Percentiles rank a stretch among this genome's conserved stretches.
These are phyloP conservation scores for Drepana arcuata DNA, from an alignment of 1,140 invertebrate species.

Conservation along the genomic window DNA sequence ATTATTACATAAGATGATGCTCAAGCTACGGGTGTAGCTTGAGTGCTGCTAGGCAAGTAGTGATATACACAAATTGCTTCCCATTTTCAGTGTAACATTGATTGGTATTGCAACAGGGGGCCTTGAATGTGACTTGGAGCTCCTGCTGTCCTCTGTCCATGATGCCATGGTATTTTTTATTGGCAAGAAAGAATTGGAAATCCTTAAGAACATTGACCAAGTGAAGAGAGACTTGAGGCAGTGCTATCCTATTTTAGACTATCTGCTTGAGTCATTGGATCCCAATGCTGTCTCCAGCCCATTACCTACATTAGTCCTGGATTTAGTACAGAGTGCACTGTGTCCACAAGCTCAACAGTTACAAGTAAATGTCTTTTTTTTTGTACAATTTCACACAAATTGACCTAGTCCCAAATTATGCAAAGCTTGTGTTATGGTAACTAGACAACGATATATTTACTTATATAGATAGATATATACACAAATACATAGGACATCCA, in stretches of 20 bases:
- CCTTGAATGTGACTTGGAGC: conserved; percentile 74
- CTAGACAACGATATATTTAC: no score
- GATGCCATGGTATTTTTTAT: conserved; percentile 83
- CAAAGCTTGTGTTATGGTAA: no score
- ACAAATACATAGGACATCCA: no score
- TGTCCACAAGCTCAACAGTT: conserved; percentile 80
- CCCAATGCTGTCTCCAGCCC: conserved; percentile 73
- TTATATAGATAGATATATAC: no score
- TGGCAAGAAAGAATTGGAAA: conserved; percentile 83
- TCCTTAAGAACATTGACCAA: conserved; percentile 82
- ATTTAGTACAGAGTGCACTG: conserved; percentile 77
- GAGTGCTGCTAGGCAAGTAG: no score
- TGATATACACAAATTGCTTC: no score
- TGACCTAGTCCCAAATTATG: no score
- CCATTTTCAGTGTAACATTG: conserved; percentile 74
- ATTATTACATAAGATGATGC: no score
- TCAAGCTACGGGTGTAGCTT: no score
- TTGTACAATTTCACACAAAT: no score
- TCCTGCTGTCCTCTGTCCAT: conserved; percentile 81
- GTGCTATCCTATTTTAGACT: conserved; percentile 82
- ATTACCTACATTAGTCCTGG: conserved; percentile 74
- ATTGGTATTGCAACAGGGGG: conserved; percentile 79
- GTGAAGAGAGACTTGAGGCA: conserved; percentile 84
- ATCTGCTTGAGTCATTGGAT: conserved; percentile 80
- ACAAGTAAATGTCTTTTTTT: conserved; percentile 73